Percentiles rank a stretch among this genome's conserved stretches.
These are phyloP conservation scores for Anabas testudineus DNA, from an alignment of 2,797 vertebrate genomes.

Conservation along the genomic window DNA sequence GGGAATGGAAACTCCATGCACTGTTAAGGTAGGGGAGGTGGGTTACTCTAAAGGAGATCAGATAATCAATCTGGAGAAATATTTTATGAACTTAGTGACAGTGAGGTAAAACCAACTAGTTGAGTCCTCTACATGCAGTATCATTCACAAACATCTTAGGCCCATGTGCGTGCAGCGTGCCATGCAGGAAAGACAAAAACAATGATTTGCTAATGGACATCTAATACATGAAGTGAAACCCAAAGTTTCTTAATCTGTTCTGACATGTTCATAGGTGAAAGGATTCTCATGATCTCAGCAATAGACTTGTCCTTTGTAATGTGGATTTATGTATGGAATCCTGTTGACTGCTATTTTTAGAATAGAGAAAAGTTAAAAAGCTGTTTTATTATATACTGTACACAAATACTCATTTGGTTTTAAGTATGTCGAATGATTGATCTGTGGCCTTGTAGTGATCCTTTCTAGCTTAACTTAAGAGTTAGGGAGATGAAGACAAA, in stretches of 20 bases:
- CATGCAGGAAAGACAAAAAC: conserved; percentile 10
- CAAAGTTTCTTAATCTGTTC: neutral
- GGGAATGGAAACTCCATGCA: conserved; percentile 12
- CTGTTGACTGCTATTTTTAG: neutral
- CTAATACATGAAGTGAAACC: neutral
- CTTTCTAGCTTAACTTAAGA: neutral
- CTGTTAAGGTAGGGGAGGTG: conserved; percentile 14
- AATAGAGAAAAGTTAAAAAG: too few species aligned
- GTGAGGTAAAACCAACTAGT: conserved; percentile 1
- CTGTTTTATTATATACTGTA: neutral
- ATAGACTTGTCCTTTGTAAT: neutral
- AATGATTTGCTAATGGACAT: neutral
- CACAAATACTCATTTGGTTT: neutral
- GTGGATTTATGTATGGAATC: neutral
- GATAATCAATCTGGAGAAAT: conserved; percentile 23
- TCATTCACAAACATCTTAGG: conserved; percentile 23
- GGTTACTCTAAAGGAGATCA: conserved; percentile 9
- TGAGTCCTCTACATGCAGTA: neutral
- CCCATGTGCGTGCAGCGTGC: conserved; percentile 36
- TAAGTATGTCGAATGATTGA: neutral
- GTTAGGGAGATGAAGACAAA: neutral
- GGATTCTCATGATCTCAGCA: neutral
- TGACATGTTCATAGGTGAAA: neutral
- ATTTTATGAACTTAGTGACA: conserved; percentile 14
- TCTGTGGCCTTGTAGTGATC: neutral